Evolutionary conservation across 2,797 vertebrate genomes (phyloP).

Genomic region (Emydoidea blandingii): DNA sequence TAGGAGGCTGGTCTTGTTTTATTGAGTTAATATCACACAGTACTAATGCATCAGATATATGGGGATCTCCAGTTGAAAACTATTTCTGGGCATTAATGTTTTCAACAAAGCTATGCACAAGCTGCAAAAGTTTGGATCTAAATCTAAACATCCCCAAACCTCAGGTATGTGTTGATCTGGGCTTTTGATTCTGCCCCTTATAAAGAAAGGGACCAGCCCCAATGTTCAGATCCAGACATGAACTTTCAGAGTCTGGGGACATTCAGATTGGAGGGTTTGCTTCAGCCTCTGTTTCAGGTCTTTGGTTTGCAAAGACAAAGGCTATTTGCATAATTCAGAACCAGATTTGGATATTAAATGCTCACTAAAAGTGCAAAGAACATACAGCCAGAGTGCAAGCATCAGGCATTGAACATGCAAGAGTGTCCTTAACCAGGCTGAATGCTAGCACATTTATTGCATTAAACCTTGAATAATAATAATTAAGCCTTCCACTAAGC

Average conservation of each 20-base stretch:
- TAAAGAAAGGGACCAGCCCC: accelerated
- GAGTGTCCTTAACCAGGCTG: background rate
- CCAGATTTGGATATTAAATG: background rate
- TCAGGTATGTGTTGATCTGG: background rate
- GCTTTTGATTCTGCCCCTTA: accelerated
- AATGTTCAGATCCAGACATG: background rate
- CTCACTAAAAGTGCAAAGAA: background rate
- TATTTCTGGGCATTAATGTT: background rate
- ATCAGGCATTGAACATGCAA: background rate
- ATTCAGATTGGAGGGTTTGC: background rate
- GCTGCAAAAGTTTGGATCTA: background rate
- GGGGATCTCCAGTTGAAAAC: background rate
- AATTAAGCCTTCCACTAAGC: background rate
- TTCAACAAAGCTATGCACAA: background rate
- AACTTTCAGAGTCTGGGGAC: accelerated
- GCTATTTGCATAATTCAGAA: background rate
- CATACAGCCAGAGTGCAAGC: background rate
- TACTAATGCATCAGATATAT: accelerated
- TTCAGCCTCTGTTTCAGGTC: background rate
- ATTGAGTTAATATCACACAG: background rate
- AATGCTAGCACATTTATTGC: background rate
- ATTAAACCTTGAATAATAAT: conserved; percentile 4
- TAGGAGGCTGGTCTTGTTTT: background rate
- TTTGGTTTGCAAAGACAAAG: background rate
- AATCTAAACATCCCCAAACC: accelerated